These are phyloP conservation scores for Molossus alvarezi DNA, from an alignment of 2,797 vertebrate genomes.

Conservation along the genomic window DNA sequence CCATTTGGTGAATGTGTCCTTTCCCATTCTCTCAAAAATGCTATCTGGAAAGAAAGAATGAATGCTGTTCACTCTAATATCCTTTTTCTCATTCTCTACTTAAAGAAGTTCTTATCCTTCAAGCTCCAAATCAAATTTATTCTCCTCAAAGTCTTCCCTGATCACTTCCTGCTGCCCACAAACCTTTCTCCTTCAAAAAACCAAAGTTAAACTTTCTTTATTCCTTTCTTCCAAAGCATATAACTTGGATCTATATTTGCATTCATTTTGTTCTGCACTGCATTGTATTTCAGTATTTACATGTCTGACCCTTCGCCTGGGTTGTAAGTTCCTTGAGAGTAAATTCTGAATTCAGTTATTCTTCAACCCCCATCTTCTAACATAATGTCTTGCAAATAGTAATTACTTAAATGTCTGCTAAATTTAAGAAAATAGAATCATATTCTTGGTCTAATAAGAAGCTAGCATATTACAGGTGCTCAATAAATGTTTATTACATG, in stretches of 20 bases:
- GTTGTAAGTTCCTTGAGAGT: constrained; percentile 9
- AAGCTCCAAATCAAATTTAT: constrained; percentile 53
- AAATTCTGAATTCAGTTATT: constrained; percentile 23
- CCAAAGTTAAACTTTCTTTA: background rate
- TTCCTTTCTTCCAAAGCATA: constrained; percentile 23
- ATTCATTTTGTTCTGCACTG: background rate
- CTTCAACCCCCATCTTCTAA: constrained; percentile 16
- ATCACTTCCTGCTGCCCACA: constrained; percentile 25
- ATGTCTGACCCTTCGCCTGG: background rate
- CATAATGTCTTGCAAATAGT: constrained; percentile 7
- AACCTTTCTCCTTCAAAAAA: constrained; percentile 24
- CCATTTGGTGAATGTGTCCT: background rate
- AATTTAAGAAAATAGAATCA: constrained; percentile 60
- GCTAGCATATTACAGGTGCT: constrained; percentile 19
- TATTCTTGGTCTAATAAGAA: constrained; percentile 50
- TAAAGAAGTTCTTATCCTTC: constrained; percentile 39
- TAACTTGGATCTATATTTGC: background rate
- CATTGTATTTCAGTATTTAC: background rate
- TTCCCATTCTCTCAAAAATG: constrained; percentile 14
- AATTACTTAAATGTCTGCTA: constrained; percentile 58
- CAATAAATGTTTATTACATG: constrained; percentile 40
- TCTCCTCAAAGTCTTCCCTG: constrained; percentile 50
- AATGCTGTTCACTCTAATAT: constrained; percentile 3
- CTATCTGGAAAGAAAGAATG: constrained; percentile 52
- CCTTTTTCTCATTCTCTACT: constrained; percentile 8